Evolutionary conservation across 2,888 invertebrate species (phyloP), one percentile per base, ranked within the genome.

Genomic region (Micoletzkya japonica): DNA sequence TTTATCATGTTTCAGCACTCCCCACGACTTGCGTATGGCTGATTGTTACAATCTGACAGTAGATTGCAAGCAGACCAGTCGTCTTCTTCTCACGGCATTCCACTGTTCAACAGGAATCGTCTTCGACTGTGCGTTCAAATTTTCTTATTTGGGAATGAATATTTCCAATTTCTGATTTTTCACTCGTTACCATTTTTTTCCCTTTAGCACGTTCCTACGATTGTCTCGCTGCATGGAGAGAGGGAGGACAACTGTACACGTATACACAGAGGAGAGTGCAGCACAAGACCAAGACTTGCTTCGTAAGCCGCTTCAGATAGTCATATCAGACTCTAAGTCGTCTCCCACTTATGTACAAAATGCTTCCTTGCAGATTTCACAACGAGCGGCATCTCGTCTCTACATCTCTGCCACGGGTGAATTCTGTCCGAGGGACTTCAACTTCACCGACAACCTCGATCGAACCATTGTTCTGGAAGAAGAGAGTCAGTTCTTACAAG

Each of bases 181-280:
- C n/a, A 7, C 14, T 32, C 26, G 14, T 4, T 68, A n/a, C 32
- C 14, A 26, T 63, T 26, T 24, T n/a, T 24, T 24, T 60, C 37
- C 56, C 17, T 79, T 66, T 68, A 81, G 81, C 76, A 6, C 73
- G 73, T 30, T 72, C 73, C 2, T 81, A 81, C 66, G 73, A 68
- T 7, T 81, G 81, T 30, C 58, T 77, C 17, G 81, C 78, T 30
- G 78, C 79, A 1, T 81, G 81, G 81, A 73, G 74, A 26, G 78
- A 81, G 52, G 74, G 73, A 52, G 74, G 74, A 1, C 56, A 73
- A n/a, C 70, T 79, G 36, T 75, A 78, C 63, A 76, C 80, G n/a
- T 81, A 78, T 60, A 68, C 79, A 4, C 73, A 71, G 44, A 64
- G 57, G 24, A 71, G 70, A 26, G 28, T 44, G 52, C 26, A 30